These are phyloP conservation scores for Distichodus sexfasciatus DNA, from an alignment of 2,797 vertebrate species.

Conservation along the genomic window DNA sequence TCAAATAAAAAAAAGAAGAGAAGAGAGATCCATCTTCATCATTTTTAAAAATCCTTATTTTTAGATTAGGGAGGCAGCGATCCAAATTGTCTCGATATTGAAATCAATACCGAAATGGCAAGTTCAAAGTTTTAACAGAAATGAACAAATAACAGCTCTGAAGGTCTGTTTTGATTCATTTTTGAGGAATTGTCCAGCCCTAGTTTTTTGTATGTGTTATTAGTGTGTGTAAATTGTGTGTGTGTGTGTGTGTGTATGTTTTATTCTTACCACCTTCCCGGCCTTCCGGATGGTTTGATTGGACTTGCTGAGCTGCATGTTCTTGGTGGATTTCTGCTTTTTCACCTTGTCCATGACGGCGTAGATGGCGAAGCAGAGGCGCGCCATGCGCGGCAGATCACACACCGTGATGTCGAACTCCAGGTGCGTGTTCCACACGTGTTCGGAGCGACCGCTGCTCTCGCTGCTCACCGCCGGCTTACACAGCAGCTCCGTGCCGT, in stretches of 20 bases:
- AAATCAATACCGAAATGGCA: too few relatives aligned
- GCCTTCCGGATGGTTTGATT: conserved; percentile 91
- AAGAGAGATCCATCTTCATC: conserved; percentile 16
- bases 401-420: conserved; percentile 92
- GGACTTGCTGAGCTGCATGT: conserved; percentile 83
- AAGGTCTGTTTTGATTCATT: too few relatives aligned
- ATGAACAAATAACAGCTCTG: too few relatives aligned
- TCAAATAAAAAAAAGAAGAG: conserved; percentile 42
- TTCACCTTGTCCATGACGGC: conserved; percentile 95
- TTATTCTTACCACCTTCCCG: conserved; percentile 79
- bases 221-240: too few relatives aligned
- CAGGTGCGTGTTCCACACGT: conserved; percentile 84
- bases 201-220: too few relatives aligned
- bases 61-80: too few relatives aligned
- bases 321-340: conserved; percentile 91
- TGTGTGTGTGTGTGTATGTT: background rate
- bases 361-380: conserved; percentile 94
- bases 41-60: background rate
- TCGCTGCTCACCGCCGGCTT: conserved; percentile 89
- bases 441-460: conserved; percentile 87
- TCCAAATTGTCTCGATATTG: too few relatives aligned
- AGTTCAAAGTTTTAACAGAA: too few relatives aligned
- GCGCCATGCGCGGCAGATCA: conserved; percentile 95
- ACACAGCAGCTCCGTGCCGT: conserved; percentile 93
- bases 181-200: too few relatives aligned